Conservation (phyloP, 2,113 vertebrate genomes). For the Bufo bufo region DNA sequence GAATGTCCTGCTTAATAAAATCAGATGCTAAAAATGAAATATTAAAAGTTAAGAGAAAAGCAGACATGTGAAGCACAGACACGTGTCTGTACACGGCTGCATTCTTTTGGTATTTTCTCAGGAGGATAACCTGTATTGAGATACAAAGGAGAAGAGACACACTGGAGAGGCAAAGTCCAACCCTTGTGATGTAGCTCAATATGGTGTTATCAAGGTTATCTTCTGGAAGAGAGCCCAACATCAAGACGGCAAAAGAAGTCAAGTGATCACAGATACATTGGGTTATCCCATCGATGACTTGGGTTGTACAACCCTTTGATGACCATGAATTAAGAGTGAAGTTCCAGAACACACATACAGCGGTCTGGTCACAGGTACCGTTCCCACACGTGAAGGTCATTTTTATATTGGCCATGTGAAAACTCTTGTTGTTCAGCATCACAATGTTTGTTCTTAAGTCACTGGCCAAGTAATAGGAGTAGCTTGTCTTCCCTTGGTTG, state of each 20-base stretch:
- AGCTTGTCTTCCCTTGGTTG: not conserved
- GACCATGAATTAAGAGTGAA: constrained; percentile 1
- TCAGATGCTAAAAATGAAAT: constrained; percentile 1
- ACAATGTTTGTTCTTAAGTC: not conserved
- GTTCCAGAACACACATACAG: constrained; percentile 24
- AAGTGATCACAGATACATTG: constrained; percentile 20
- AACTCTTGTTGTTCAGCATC: not conserved
- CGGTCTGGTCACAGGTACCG: not conserved
- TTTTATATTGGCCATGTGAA: not conserved
- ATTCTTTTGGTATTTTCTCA: not conserved
- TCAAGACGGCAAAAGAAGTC: constrained; percentile 42
- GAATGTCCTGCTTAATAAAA: not conserved
- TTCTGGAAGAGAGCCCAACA: not conserved
- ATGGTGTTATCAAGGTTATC: not conserved
- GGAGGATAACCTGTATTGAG: not conserved
- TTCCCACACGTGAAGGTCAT: constrained; percentile 24
- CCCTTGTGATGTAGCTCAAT: not conserved
- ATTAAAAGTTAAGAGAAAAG: not conserved
- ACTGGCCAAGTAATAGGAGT: constrained; percentile 9
- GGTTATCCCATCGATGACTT: not conserved
- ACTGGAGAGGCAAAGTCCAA: constrained; percentile 32
- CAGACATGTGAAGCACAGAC: constrained; percentile 1
- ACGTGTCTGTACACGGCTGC: constrained; percentile 34
- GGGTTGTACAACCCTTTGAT: constrained; percentile 9
- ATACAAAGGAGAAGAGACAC: constrained; percentile 28